Base-by-base conservation (phyloP, 1,140 invertebrate genomes). In the Vanessa tameamea region DNA sequence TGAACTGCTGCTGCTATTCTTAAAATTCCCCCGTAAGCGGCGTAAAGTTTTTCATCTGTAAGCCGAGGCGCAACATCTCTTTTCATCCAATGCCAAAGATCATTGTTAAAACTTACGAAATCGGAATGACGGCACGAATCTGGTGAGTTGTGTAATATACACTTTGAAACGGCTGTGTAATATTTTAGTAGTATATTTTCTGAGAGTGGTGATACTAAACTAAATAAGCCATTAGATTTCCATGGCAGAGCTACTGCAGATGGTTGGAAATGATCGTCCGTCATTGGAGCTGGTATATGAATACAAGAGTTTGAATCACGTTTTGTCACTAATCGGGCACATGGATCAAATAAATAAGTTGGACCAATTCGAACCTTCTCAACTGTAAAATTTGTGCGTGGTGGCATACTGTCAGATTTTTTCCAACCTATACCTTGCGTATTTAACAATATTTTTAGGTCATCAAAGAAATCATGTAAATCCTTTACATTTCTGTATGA, bases 401-500 rank as follows among this genome's bases (percentile, higher is more conserved):
- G 67, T 7, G 83, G 86, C 14, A 84, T 23, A 26, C 74, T 82
- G 9, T 69, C 79, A 0, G 94, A 90, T 72, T 83, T 91, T 64
- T 83, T 87, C 95, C 95, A 95, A 9, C 94, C 94, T 37, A 90
- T 80, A 0, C 95, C 95, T 83, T 94, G 93, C 0, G 94, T 95
- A 15, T 93, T 90, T 50, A 95, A 84, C 72, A 91, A 93, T 57
- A 81, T 79, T 78, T 95, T 95, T 9, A 95, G 57, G 50, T 94
- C 90, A 16, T 94, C 92, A 72, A 92, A 94, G 20, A 95, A 91
- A 51, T 94, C 91, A 69, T 94, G 93, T 5, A 95, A 76, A 66
- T 92, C 88, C 75, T 89, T 90, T 47, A 93, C 93, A 72, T 92
- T 93, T 47, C 84, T 85, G 79, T 93, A 95, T 59, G 94, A 89